Percentiles rank a stretch among this genome's conserved stretches.
These are phyloP conservation scores for Phrynocephalus guinanensis DNA, from an alignment of 2,797 vertebrate genomes.

Conservation along the genomic window DNA sequence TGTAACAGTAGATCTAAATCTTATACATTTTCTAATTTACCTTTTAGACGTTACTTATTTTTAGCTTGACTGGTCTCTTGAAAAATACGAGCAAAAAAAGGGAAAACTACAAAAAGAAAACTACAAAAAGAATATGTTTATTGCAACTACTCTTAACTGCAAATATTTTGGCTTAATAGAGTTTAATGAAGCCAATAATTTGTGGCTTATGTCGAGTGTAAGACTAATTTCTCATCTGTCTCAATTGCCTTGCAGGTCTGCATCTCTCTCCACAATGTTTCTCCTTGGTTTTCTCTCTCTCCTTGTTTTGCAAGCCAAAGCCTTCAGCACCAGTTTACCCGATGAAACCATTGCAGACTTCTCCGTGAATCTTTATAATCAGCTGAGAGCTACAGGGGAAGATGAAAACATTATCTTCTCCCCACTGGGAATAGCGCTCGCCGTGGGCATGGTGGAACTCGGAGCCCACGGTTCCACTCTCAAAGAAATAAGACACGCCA, in stretches of 20 bases:
- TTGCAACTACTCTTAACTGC: not conserved
- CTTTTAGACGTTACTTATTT: not conserved
- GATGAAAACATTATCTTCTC: slow-evolving; percentile 97
- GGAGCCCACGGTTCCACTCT: slow-evolving; percentile 89
- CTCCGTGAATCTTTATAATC: slow-evolving; percentile 93
- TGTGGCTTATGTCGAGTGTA: not conserved
- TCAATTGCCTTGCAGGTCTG: slow-evolving; percentile 63
- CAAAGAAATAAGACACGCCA: slow-evolving; percentile 89
- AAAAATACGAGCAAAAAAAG: not conserved
- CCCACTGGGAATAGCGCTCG: slow-evolving; percentile 89
- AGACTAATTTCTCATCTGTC: slow-evolving; percentile 23
- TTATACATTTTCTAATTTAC: slow-evolving; percentile 6
- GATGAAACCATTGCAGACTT: slow-evolving; percentile 89
- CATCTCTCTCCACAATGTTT: slow-evolving; percentile 74
- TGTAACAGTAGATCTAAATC: not conserved
- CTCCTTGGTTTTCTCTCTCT: slow-evolving; percentile 81
- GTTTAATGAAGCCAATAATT: not conserved
- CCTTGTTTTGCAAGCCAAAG: slow-evolving; percentile 76
- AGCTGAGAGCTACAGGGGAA: slow-evolving; percentile 84
- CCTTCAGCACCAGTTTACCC: slow-evolving; percentile 81
- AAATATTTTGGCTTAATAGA: not conserved
- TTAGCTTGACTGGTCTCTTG: not conserved
- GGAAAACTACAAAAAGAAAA: not conserved
- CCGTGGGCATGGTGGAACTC: slow-evolving; percentile 94
- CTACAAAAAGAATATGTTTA: too few species aligned